Base-by-base conservation (phyloP, 2,797 vertebrate genomes). In the Sebastiscus albofasciatus region DNA sequence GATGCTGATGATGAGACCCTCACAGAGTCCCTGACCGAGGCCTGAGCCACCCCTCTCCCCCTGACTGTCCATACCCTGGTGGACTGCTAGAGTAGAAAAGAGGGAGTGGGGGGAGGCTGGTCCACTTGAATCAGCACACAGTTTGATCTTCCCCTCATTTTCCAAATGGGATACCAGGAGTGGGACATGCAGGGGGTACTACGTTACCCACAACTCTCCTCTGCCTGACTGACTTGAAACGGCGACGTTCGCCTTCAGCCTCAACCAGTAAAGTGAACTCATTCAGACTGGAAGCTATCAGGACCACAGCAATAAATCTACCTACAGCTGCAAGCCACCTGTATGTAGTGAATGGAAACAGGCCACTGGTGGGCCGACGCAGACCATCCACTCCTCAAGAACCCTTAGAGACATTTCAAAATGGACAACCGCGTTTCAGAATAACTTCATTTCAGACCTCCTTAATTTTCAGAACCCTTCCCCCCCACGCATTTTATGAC, bases 231-330 rank as follows among this genome's bases (percentile, higher is more conserved):
- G 90, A 93, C 92, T 91, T 93, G 92, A 92, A 92, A 72, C 20
- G 67, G 85, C 59, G 26, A 65, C 1, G 1, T 78, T 84, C 29
- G 42, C 76, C 86, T 68, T 71, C 70, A 77, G 77, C 83, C 76
- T 76, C 66, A 60, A 78, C 77, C 68, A 31, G 67, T 68, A 49
- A 70, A 39, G 33, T 59, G 65, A 79, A 73, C 46, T 77, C 77
- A 9, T 26, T 83, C 69, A 65, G 62, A 75, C 77, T 55, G 77
- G 77, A 83, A 81, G 80, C 79, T 72, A 64, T 82, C 85, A 87
- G 87, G 86, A 88, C 88, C 77, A 84, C 92, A 92, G 93, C 92
- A 94, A 93, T 93, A 94, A 93, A 93, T 59, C 22, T 4, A 67
- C 62, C 55, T 68, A 76, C 77, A 81, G 83, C 79, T 82, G 83